These are phyloP conservation scores for Spheniscus mendiculus DNA, from an alignment of 2,113 vertebrate species.

Conservation along the genomic window DNA sequence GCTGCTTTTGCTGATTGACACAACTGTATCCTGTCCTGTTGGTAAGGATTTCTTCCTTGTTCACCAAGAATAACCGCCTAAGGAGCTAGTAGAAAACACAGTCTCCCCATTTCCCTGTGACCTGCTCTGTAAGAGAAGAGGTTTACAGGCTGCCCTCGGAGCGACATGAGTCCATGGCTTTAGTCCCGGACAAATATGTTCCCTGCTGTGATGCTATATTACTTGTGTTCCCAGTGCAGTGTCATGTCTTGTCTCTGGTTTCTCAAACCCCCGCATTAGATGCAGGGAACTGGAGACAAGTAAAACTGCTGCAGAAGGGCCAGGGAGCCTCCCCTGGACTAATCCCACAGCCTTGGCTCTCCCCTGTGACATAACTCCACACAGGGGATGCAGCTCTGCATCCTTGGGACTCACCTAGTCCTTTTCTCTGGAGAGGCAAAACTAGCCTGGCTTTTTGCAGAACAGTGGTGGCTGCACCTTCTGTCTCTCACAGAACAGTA, in stretches of 20 bases:
- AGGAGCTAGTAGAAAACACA: neutral
- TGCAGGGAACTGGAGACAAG: neutral
- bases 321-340: neutral
- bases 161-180: neutral
- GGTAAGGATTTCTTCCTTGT: conserved; percentile 42
- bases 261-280: neutral
- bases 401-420: neutral
- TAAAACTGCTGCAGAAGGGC: neutral
- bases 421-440: neutral
- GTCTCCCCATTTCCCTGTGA: neutral
- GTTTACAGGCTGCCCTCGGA: neutral
- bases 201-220: neutral
- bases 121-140: neutral
- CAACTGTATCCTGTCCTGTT: conserved; percentile 74
- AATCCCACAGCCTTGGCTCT: neutral
- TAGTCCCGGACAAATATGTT: neutral
- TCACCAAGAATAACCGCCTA: neutral
- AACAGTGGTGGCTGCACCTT: neutral
- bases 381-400: neutral
- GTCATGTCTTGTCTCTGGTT: neutral
- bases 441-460: neutral
- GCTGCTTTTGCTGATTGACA: conserved; percentile 75
- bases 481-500: neutral
- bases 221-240: neutral
- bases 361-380: neutral